Evolutionary conservation across 2,888 invertebrate genomes (phyloP), one percentile per base, ranked within the genome.

Genomic region (Aporophyla nigra): DNA sequence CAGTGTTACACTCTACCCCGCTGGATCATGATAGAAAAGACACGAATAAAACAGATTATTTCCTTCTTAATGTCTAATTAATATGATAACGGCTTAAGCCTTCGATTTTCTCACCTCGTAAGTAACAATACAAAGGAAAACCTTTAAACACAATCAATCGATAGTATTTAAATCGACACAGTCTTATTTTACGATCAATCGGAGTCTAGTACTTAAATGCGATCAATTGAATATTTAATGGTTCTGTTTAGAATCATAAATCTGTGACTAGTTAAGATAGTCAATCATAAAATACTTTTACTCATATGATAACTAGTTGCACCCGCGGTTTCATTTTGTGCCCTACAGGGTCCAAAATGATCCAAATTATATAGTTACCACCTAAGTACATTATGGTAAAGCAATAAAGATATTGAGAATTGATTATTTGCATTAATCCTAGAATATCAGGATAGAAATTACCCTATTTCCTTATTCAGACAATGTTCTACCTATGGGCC

Each of bases 101-200:
- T 78, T 78, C 46, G 4, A 27, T 62, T 56, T 24, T 65, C 69
- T 80, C 24, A 78, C 54, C 27, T 78, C 51, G 58, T 40, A 4
- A 33, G 14, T 7, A 68, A 78, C 71, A 79, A 81, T 69, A 14
- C 19, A 69, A 69, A 69, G 65, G 61, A 79, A 72, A 81, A 69
- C n/a, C 12, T 40, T 68, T 10, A 33, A 58, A 51, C 40, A 51
- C 3, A n/a, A n/a, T 56, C 14, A 24, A 62, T 19, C 33, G 7
- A 40, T 69, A 19, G 3, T 49, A 71, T 54, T 54, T 9, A 21
- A 76, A 49, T 51, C 16, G n/a, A 59, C 7, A 24, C 6, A 43
- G 27, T 49, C 6, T 33, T 33, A 2, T 59, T 78, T 63, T n/a
- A 69, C 16, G 53, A 54, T 1, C 19, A 16, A 16, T 19, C 10